Conservation (phyloP, 2,113 vertebrate genomes). For the Vulpes vulpes region DNA sequence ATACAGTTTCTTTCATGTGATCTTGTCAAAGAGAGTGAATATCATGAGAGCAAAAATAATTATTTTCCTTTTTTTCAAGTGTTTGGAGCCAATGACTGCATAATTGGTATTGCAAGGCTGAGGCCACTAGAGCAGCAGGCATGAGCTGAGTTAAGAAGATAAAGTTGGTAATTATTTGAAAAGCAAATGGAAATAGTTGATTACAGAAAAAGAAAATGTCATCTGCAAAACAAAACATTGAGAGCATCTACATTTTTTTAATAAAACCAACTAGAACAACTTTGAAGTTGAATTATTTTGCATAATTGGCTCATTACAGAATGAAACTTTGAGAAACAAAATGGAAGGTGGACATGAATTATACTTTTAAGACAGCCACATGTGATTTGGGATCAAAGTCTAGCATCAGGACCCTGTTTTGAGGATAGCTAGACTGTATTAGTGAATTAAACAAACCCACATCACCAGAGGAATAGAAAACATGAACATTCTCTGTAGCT, state of each 20-base stretch:
- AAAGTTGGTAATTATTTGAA: slow-evolving; percentile 43
- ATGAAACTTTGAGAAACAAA: slow-evolving; percentile 57
- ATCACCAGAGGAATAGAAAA: slow-evolving; percentile 1
- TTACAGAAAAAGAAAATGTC: slow-evolving; percentile 47
- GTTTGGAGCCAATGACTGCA: background rate
- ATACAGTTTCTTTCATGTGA: background rate
- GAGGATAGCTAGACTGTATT: background rate
- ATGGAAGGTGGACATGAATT: background rate
- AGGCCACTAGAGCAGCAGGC: background rate
- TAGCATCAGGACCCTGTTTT: background rate
- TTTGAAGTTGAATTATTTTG: slow-evolving; percentile 62
- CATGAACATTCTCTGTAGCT: background rate
- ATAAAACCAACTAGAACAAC: slow-evolving; percentile 45
- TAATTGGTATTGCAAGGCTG: background rate
- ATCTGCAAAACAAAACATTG: slow-evolving; percentile 33
- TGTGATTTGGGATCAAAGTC: slow-evolving; percentile 3
- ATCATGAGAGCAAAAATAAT: background rate
- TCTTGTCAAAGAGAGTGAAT: slow-evolving; percentile 38
- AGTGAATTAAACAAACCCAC: background rate
- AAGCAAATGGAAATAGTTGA: slow-evolving; percentile 53
- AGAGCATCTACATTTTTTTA: background rate
- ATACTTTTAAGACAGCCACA: background rate
- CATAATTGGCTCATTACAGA: slow-evolving; percentile 48
- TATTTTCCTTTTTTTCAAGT: slow-evolving; percentile 16
- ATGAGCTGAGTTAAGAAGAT: slow-evolving; percentile 18